Percentiles rank a stretch among this genome's conserved stretches.
These are phyloP conservation scores for Tillus elongatus DNA, from an alignment of 2,888 invertebrate genomes.

Conservation along the genomic window DNA sequence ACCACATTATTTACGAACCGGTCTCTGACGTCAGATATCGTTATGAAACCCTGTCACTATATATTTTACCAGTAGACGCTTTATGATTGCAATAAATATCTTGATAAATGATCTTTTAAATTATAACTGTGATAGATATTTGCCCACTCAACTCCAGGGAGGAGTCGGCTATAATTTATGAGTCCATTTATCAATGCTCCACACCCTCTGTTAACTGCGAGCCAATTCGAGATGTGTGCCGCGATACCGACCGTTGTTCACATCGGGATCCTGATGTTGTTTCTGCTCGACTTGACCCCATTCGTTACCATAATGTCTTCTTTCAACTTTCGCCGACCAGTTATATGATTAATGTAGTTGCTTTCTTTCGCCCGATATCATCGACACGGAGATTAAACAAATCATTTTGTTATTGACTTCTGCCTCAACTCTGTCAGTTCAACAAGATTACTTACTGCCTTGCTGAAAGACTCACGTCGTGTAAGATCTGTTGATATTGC, in stretches of 20 bases:
- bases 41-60: slow-evolving; percentile 29
- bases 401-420: slow-evolving; percentile 30
- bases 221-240: slow-evolving; percentile 52
- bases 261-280: slow-evolving; percentile 39
- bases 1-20: too few relatives aligned
- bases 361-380: slow-evolving; percentile 29
- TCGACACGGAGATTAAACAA: slow-evolving; percentile 29
- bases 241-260: slow-evolving; percentile 36
- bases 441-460: too few relatives aligned
- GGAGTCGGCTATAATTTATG: slow-evolving; percentile 43
- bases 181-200: slow-evolving; percentile 45
- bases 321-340: slow-evolving; percentile 40
- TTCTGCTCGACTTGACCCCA: slow-evolving; percentile 43
- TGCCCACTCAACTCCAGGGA: slow-evolving; percentile 44
- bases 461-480: too few relatives aligned
- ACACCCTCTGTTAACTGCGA: slow-evolving; percentile 46
- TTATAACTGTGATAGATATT: slow-evolving; percentile 45
- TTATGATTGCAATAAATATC: slow-evolving; percentile 44
- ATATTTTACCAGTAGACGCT: slow-evolving; percentile 36
- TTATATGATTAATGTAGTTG: slow-evolving; percentile 34
- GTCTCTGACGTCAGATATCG: too few relatives aligned
- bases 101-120: slow-evolving; percentile 45
- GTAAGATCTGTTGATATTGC: too few relatives aligned
- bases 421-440: slow-evolving; percentile 4
- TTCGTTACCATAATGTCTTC: slow-evolving; percentile 44